These are phyloP conservation scores for Melanogrammus aeglefinus DNA, from an alignment of 2,797 vertebrate genomes.

Conservation along the genomic window DNA sequence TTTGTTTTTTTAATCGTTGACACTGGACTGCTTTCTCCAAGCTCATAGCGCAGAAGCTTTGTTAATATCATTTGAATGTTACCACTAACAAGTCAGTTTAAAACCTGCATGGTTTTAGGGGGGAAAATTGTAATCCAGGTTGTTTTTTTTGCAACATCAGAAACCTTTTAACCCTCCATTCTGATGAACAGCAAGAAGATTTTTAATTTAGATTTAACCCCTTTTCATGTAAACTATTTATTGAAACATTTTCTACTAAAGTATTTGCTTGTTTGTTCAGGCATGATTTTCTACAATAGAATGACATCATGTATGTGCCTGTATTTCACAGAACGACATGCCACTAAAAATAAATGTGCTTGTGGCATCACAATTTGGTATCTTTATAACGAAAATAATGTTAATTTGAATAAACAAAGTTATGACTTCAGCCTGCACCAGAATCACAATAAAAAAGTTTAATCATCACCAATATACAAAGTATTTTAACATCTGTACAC, in stretches of 20 bases:
- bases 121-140: no score
- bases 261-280: not conserved
- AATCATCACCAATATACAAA: not conserved
- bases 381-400: no score
- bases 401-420: no score
- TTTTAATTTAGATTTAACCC: not conserved
- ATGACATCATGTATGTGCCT: no score
- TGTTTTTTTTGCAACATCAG: not conserved
- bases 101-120: no score
- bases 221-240: not conserved
- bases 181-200: not conserved
- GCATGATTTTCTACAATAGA: no score
- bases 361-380: not conserved
- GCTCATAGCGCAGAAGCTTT: not conserved
- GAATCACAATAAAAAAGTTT: slow-evolving; percentile 4
- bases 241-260: not conserved
- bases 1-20: not conserved
- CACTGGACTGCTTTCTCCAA: not conserved
- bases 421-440: not conserved
- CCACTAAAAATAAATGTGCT: not conserved
- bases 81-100: no score
- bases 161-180: not conserved
- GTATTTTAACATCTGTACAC: not conserved
- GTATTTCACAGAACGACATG: not conserved
- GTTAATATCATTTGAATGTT: not conserved